Evolutionary conservation across 2,888 invertebrate genomes (phyloP).

Genomic region (Hyppa rectilinea): DNA sequence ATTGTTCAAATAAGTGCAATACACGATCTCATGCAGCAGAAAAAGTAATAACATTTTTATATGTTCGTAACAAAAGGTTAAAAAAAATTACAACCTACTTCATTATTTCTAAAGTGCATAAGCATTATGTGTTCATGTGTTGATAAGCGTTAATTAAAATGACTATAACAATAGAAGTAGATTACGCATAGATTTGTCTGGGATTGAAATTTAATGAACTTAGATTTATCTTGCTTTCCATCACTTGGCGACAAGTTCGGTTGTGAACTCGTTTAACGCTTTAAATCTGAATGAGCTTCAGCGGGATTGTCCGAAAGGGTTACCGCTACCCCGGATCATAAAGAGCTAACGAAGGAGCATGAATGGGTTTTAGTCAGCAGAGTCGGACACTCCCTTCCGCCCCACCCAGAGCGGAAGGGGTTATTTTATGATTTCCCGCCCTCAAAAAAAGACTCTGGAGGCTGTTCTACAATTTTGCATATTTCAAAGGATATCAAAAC

Average conservation of each 20-base stretch:
- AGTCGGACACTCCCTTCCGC: too few relatives aligned
- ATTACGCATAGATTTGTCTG: slow-evolving; percentile 37
- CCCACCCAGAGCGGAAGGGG: too few relatives aligned
- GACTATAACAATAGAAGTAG: slow-evolving; percentile 25
- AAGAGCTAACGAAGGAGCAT: too few relatives aligned
- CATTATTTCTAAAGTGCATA: slow-evolving; percentile 15
- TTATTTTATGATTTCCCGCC: too few relatives aligned
- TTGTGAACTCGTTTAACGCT: background rate
- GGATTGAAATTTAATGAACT: slow-evolving; percentile 20
- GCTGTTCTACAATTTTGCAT: background rate
- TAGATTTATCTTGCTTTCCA: slow-evolving; percentile 24
- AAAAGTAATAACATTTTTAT: slow-evolving; percentile 3
- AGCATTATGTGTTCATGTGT: slow-evolving; percentile 11
- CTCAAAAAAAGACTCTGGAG: too few relatives aligned
- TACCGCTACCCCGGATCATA: too few relatives aligned
- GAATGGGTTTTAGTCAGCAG: too few relatives aligned
- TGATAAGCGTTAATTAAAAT: slow-evolving; percentile 33
- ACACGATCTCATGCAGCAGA: background rate
- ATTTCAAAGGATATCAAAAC: slow-evolving; percentile 17
- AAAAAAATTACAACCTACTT: background rate
- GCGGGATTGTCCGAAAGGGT: too few relatives aligned
- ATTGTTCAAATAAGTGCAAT: slow-evolving; percentile 11
- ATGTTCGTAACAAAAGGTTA: background rate
- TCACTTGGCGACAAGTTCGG: slow-evolving; percentile 9
- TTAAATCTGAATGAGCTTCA: background rate